phyloP scores from a whole-genome alignment of 2,113 vertebrate species.

The Odocoileus virginianus region DNA sequence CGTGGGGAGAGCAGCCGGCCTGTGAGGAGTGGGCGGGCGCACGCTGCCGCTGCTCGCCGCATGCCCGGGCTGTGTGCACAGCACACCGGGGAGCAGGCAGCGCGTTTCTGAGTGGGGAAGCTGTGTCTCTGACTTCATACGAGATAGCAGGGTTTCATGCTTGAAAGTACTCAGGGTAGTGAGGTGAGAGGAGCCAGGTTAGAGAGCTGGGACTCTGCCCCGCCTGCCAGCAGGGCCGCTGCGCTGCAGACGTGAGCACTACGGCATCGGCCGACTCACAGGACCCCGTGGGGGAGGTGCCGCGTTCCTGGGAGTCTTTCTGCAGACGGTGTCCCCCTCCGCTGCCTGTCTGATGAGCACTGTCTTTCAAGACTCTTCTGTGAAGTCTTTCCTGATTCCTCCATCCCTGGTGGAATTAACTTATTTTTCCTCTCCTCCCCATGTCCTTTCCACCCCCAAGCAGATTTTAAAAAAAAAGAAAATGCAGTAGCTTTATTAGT shows the following conservation, averaged over 20 bases:
- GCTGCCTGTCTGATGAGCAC: neutral
- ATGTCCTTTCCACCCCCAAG: neutral
- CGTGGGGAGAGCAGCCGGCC: neutral
- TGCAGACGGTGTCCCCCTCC: neutral
- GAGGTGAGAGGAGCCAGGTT: neutral
- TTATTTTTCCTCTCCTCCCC: neutral
- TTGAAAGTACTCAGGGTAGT: neutral
- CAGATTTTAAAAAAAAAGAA: neutral
- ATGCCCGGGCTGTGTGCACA: neutral
- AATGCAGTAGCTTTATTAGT: neutral
- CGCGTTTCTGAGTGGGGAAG: neutral
- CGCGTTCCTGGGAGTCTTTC: accelerated
- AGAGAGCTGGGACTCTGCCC: neutral
- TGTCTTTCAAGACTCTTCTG: neutral
- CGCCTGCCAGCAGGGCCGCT: neutral
- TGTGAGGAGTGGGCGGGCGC: neutral
- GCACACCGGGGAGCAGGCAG: accelerated
- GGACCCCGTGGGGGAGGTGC: accelerated
- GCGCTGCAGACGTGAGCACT: accelerated
- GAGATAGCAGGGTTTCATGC: neutral
- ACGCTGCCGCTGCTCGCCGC: accelerated
- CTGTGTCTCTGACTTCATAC: neutral
- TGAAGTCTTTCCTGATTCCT: neutral
- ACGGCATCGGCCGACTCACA: neutral
- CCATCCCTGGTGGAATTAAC: neutral